These are phyloP conservation scores for Stenodera caucasica DNA, from an alignment of 2,888 invertebrate genomes.

Conservation along the genomic window DNA sequence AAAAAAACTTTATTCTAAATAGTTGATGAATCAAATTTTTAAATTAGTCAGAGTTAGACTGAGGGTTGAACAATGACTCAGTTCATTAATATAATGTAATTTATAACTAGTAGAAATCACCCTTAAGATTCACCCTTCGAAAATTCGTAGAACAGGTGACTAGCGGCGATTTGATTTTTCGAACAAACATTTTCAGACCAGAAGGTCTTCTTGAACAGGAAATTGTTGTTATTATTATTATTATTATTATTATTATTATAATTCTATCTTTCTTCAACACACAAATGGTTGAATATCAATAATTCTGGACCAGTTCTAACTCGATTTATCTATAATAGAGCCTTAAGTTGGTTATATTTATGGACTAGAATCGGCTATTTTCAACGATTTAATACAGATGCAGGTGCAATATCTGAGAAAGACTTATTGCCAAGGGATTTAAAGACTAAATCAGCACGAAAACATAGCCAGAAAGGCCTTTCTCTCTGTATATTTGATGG, in stretches of 20 bases:
- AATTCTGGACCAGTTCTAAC: neutral
- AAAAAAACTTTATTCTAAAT: conserved; percentile 15
- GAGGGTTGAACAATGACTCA: conserved; percentile 5
- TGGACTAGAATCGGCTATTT: neutral
- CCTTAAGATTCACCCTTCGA: too few species aligned
- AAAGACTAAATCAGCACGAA: conserved; percentile 7
- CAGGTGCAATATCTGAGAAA: conserved; percentile 33
- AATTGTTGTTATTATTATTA: neutral
- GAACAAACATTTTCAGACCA: neutral
- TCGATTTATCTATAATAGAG: too few species aligned
- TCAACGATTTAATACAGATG: conserved; percentile 36
- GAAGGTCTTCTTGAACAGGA: neutral
- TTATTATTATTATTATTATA: neutral
- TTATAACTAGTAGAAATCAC: too few species aligned
- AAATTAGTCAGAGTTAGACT: neutral
- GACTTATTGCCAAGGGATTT: conserved; percentile 7
- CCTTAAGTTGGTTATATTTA: neutral
- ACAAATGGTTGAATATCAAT: neutral
- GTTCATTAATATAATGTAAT: neutral
- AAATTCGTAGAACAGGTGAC: conserved; percentile 5
- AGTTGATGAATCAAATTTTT: neutral
- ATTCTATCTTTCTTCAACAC: conserved; percentile 6
- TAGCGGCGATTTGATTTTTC: neutral
- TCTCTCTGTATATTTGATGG: conserved; percentile 46
- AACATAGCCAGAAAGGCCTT: neutral